Evolutionary conservation across 64 coral and sea anemone genomes (phyloP).

Genomic region (Montipora sp.): DNA sequence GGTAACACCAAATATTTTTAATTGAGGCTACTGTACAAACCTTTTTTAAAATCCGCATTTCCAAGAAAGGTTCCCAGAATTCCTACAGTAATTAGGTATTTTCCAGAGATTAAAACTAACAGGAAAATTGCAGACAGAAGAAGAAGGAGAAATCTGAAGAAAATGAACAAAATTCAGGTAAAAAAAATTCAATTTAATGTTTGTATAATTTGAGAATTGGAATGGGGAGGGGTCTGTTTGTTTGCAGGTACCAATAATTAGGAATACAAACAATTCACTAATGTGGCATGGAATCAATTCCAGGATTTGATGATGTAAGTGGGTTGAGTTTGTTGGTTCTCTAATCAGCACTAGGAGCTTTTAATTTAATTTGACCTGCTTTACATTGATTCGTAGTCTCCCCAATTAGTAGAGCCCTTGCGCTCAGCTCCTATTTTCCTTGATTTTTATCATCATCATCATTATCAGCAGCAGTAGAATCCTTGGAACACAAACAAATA

Average conservation of each 20-base stretch:
- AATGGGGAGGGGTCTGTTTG: too few species aligned
- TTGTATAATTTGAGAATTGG: too few species aligned
- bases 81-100: slow-evolving; percentile 5
- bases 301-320: too few species aligned
- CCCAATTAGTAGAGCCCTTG: too few species aligned
- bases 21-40: neutral
- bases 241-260: neutral
- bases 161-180: neutral
- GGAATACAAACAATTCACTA: neutral
- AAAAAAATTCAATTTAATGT: too few species aligned
- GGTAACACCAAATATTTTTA: neutral
- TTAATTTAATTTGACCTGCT: too few species aligned
- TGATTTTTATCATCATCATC: too few species aligned
- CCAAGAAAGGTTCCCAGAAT: neutral
- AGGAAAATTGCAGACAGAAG: neutral
- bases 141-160: slow-evolving; percentile 2
- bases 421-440: too few species aligned
- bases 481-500: neutral
- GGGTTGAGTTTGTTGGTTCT: too few species aligned
- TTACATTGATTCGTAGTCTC: too few species aligned
- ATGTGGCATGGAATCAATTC: too few species aligned
- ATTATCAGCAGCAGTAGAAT: neutral
- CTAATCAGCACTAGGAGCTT: too few species aligned
- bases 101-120: slow-evolving; percentile 36
- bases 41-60: slow-evolving; percentile 49